A percentile compares a stretch with the other conserved stretches of the same genome.
Conservation (phyloP, 1,140 invertebrate species). For the Saccostrea echinata region DNA sequence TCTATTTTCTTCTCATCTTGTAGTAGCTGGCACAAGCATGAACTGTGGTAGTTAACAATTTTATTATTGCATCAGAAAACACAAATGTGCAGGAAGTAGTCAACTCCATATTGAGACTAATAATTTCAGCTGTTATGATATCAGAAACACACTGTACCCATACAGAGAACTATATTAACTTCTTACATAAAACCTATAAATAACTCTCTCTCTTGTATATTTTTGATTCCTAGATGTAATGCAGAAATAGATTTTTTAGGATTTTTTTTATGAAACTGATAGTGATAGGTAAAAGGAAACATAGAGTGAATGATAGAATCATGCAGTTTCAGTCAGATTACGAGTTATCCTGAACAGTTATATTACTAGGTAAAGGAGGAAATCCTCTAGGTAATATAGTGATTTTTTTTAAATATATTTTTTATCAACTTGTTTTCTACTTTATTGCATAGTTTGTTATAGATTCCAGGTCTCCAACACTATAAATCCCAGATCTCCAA, state of each 20-base stretch:
- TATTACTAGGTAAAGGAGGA: slow-evolving; percentile 9
- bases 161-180: not conserved
- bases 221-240: not conserved
- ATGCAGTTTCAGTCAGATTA: slow-evolving; percentile 18
- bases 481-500: no score
- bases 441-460: not conserved
- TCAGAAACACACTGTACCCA: not conserved
- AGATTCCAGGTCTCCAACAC: not conserved
- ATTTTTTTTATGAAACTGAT: slow-evolving; percentile 8
- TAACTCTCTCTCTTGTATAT: not conserved
- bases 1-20: not conserved
- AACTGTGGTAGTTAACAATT: slow-evolving; percentile 4
- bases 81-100: not conserved
- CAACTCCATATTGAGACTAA: no score
- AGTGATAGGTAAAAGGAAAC: slow-evolving; percentile 8
- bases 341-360: not conserved
- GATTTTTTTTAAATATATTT: not conserved
- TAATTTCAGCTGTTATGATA: not conserved
- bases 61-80: not conserved
- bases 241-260: not conserved
- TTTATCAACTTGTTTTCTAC: not conserved
- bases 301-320: not conserved
- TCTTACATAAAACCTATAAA: not conserved
- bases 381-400: not conserved
- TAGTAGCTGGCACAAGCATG: slow-evolving; percentile 19